A percentile compares a stretch with the other conserved stretches of the same genome.
These are phyloP conservation scores for Parnassius smintheus DNA, from an alignment of 2,888 invertebrate genomes.

Conservation along the genomic window DNA sequence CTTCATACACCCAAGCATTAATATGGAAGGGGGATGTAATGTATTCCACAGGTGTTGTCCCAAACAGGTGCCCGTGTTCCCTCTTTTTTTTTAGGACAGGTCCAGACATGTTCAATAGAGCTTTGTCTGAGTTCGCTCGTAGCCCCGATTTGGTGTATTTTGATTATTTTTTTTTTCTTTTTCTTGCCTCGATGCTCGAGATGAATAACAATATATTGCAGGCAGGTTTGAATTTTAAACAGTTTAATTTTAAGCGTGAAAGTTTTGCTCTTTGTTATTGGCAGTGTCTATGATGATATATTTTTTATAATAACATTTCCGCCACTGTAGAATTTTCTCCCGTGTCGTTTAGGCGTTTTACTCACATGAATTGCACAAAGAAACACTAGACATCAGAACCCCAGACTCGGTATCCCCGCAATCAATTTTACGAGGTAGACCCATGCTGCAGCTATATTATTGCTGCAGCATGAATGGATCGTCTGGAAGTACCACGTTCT, in stretches of 20 bases:
- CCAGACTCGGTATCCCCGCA: too few species aligned
- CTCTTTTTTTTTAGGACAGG: slow-evolving; percentile 50
- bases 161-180: slow-evolving; percentile 44
- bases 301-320: too few species aligned
- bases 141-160: slow-evolving; percentile 57
- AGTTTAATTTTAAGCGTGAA: not conserved
- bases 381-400: too few species aligned
- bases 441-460: too few species aligned
- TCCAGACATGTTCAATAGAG: slow-evolving; percentile 70
- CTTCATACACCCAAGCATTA: slow-evolving; percentile 10
- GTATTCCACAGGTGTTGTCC: slow-evolving; percentile 70
- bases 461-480: too few species aligned
- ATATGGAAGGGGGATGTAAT: slow-evolving; percentile 45
- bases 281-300: too few species aligned
- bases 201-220: slow-evolving; percentile 65
- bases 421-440: too few species aligned
- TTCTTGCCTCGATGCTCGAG: slow-evolving; percentile 38
- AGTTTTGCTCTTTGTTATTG: not conserved
- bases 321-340: too few species aligned
- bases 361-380: too few species aligned
- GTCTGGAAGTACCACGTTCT: too few species aligned
- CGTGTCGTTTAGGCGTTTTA: too few species aligned
- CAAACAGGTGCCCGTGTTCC: slow-evolving; percentile 61
- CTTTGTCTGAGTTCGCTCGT: slow-evolving; percentile 59
- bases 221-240: slow-evolving; percentile 43